Percentiles rank a stretch among this genome's conserved stretches.
These are phyloP conservation scores for Centruroides vittatus DNA, from an alignment of 1,140 invertebrate species.

Conservation along the genomic window DNA sequence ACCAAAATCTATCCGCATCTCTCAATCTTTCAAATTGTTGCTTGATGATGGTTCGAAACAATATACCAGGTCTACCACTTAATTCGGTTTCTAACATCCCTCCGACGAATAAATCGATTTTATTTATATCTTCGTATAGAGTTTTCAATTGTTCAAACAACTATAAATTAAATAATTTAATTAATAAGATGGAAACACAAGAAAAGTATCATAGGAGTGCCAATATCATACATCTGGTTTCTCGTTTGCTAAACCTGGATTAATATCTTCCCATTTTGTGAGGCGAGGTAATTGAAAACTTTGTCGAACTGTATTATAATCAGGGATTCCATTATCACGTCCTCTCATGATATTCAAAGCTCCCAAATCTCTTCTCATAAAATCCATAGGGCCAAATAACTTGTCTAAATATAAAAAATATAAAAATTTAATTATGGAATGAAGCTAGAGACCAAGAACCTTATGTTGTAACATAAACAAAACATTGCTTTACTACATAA, in stretches of 20 bases:
- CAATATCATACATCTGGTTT: too few species aligned
- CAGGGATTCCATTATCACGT: slow-evolving; percentile 87
- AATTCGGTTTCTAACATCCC: slow-evolving; percentile 94
- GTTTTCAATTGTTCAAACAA: too few species aligned
- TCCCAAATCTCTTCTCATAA: slow-evolving; percentile 83
- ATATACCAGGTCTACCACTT: slow-evolving; percentile 64
- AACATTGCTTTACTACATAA: too few species aligned
- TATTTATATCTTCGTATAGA: slow-evolving; percentile 22
- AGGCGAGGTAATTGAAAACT: slow-evolving; percentile 32
- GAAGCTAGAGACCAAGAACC: too few species aligned
- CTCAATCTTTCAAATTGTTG: slow-evolving; percentile 87
- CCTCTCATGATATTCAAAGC: slow-evolving; percentile 96
- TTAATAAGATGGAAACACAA: too few species aligned
- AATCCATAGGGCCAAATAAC: slow-evolving; percentile 95
- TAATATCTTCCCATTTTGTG: slow-evolving; percentile 29
- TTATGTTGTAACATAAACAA: too few species aligned
- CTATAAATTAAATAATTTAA: too few species aligned
- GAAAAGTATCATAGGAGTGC: too few species aligned
- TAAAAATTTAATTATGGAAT: too few species aligned
- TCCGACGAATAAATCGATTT: slow-evolving; percentile 93
- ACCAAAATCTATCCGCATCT: slow-evolving; percentile 97
- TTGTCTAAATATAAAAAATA: slow-evolving; percentile 46
- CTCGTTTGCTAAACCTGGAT: too few species aligned
- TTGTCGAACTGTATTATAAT: slow-evolving; percentile 82
- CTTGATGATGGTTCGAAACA: slow-evolving; percentile 78